Evolutionary conservation across 2,888 invertebrate genomes (phyloP).

Genomic region (Sussaba pulchella): DNA sequence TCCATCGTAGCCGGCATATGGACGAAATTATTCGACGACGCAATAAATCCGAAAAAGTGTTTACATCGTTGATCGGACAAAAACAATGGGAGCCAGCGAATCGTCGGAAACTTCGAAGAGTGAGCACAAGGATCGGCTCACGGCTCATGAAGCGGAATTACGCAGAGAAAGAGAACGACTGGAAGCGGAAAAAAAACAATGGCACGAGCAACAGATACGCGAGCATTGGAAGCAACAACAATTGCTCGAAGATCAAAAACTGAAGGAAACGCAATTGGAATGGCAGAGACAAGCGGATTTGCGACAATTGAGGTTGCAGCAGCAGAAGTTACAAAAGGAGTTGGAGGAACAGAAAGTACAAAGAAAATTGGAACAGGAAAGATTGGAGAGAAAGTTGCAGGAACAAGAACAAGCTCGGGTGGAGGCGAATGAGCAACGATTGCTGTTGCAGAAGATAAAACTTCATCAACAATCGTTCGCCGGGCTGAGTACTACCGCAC

Average conservation of each 20-base stretch:
- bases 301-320: not conserved
- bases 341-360: not conserved
- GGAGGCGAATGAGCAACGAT: not conserved
- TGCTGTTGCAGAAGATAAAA: not conserved
- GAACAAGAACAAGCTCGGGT: not conserved
- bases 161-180: not conserved
- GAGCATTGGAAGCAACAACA: conserved; percentile 21
- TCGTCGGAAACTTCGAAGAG: not conserved
- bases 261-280: not conserved
- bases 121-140: not conserved
- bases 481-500: not conserved
- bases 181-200: not conserved
- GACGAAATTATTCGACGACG: no score
- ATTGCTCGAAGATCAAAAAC: not conserved
- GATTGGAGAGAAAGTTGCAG: not conserved
- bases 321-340: not conserved
- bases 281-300: not conserved
- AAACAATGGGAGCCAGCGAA: no score
- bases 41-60: no score
- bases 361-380: not conserved
- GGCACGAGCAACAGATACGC: not conserved
- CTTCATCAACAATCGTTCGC: not conserved
- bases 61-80: no score
- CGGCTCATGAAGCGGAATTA: not conserved
- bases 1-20: no score